A percentile compares a stretch with the other conserved stretches of the same genome.
phyloP scores from a whole-genome alignment of 2,113 vertebrate genomes.

The Sinocyclocheilus grahami region DNA sequence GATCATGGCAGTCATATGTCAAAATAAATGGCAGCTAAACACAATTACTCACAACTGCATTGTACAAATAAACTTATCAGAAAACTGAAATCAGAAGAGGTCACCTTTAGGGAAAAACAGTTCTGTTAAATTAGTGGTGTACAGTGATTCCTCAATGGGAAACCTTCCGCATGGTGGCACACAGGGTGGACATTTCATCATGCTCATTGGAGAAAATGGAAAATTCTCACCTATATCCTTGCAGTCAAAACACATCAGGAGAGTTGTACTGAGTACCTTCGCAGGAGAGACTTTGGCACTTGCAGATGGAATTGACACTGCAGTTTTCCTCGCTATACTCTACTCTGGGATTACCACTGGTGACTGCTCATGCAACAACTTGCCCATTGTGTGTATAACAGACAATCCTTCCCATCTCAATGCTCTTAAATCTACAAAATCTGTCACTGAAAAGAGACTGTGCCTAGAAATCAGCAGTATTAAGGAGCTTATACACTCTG shows the following conservation, averaged over 20 bases:
- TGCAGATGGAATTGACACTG: neutral
- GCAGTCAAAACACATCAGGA: neutral
- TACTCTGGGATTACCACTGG: too few species aligned
- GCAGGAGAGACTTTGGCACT: neutral
- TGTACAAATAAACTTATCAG: neutral
- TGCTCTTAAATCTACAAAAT: too few species aligned
- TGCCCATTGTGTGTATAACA: too few species aligned
- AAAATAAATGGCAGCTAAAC: conserved; percentile 49
- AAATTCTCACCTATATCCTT: neutral
- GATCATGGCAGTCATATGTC: conserved; percentile 39
- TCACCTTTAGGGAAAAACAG: neutral
- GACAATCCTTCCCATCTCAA: too few species aligned
- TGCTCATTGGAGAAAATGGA: neutral
- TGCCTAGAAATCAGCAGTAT: too few species aligned
- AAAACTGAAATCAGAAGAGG: conserved; percentile 2
- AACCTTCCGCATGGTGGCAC: neutral
- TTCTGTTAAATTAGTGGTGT: too few species aligned
- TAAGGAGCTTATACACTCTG: too few species aligned
- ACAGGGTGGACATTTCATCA: neutral
- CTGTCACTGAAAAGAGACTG: too few species aligned
- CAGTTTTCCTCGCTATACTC: too few species aligned
- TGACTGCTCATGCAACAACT: too few species aligned
- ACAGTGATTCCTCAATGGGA: neutral
- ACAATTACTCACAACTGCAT: neutral
- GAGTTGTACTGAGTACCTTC: neutral